Conservation (phyloP, 2,113 vertebrate genomes). For the Mobula hypostoma region DNA sequence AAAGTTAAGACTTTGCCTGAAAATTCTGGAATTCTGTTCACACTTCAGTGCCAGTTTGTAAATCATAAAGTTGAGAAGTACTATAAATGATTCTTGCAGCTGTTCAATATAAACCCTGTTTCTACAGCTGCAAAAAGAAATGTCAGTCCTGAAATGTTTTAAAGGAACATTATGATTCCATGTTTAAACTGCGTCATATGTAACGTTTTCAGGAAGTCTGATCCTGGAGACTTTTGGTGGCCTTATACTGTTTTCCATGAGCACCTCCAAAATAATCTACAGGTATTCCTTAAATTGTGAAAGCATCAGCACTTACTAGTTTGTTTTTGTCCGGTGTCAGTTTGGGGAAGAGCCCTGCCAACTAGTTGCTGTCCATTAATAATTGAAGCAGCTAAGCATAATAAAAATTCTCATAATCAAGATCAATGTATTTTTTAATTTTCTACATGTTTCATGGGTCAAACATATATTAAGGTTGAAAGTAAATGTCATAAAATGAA, state of each 20-base stretch:
- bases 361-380: too few species aligned
- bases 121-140: constrained; percentile 28
- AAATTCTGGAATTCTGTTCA: not conserved
- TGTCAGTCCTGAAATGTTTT: not conserved
- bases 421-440: too few species aligned
- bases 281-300: not conserved
- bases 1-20: not conserved
- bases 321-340: too few species aligned
- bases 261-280: not conserved
- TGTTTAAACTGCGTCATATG: not conserved
- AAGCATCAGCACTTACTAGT: too few species aligned
- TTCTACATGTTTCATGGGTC: too few species aligned
- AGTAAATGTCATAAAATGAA: too few species aligned
- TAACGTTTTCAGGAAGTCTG: not conserved
- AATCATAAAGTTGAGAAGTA: not conserved
- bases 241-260: not conserved
- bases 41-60: not conserved
- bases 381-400: too few species aligned
- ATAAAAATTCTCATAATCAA: too few species aligned
- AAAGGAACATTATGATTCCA: not conserved
- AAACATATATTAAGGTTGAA: too few species aligned
- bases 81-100: not conserved
- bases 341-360: too few species aligned
- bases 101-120: constrained; percentile 1
- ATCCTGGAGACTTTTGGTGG: not conserved